A percentile compares a stretch with the other conserved stretches of the same genome.
Conservation (phyloP, 2,113 vertebrate species). For the Oreochromis niloticus region DNA sequence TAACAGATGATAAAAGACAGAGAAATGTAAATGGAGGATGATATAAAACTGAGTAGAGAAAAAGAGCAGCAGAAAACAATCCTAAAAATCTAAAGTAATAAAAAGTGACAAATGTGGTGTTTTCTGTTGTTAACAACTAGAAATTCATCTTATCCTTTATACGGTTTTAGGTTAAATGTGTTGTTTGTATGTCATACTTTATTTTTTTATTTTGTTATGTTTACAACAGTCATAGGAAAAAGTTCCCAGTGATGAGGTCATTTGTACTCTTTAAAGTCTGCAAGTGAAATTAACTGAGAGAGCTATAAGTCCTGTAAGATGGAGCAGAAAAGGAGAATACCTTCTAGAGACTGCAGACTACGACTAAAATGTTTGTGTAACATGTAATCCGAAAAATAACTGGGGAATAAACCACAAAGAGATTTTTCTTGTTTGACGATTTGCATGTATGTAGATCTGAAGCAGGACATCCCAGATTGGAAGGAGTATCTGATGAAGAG, state of each 20-base stretch:
- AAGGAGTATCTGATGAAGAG: slow-evolving; percentile 89
- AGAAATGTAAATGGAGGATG: neutral
- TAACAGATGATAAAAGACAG: neutral
- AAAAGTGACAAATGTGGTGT: neutral
- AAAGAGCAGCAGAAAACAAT: neutral
- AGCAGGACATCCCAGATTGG: slow-evolving; percentile 78
- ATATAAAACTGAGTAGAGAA: neutral
- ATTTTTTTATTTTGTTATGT: too few species aligned
- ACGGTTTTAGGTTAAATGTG: neutral
- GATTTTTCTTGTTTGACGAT: neutral
- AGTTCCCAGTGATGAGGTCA: neutral
- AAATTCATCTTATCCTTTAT: neutral
- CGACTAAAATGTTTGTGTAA: neutral
- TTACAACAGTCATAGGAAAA: neutral
- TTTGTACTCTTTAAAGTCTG: neutral
- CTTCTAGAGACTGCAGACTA: neutral
- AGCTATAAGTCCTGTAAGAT: neutral
- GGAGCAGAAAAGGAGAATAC: neutral
- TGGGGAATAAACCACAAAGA: neutral
- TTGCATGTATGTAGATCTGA: slow-evolving; percentile 48
- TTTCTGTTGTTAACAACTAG: neutral
- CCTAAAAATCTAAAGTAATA: neutral
- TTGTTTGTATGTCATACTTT: neutral
- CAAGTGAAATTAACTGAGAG: neutral
- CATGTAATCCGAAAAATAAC: neutral